Conservation (phyloP, 2,888 invertebrate genomes). For the Leptopterna dolabrata region DNA sequence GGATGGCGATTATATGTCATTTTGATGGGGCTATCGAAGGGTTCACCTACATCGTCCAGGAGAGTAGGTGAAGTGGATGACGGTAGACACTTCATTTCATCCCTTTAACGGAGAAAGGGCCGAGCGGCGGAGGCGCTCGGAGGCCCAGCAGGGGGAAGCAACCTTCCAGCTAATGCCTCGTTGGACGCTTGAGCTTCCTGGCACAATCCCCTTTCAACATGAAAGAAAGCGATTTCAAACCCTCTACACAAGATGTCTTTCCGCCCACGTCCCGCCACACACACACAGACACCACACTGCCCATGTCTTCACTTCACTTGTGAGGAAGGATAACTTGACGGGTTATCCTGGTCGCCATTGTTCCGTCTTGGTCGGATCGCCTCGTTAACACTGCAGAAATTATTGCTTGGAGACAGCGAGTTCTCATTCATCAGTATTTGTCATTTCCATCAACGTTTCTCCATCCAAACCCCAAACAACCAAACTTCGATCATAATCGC, state of each 20-base stretch:
- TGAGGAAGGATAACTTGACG: neutral
- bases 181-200: neutral
- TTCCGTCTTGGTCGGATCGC: neutral
- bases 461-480: too few species aligned
- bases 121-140: neutral
- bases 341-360: neutral
- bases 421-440: too few species aligned
- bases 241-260: neutral
- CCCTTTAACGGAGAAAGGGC: neutral
- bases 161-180: neutral
- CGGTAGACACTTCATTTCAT: slow-evolving; percentile 20
- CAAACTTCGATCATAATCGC: too few species aligned
- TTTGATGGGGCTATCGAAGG: neutral
- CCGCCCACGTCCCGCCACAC: neutral
- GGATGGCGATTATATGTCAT: too few species aligned
- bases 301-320: neutral
- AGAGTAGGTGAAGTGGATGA: slow-evolving; percentile 20
- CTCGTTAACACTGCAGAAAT: neutral
- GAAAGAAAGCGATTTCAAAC: slow-evolving; percentile 8
- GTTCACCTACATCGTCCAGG: neutral
- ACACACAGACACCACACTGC: too few species aligned
- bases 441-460: too few species aligned
- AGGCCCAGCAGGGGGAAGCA: neutral
- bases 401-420: neutral
- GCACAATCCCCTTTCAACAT: neutral